Evolutionary conservation across 2,113 vertebrate species (phyloP).

Genomic region (Martes martes): DNA sequence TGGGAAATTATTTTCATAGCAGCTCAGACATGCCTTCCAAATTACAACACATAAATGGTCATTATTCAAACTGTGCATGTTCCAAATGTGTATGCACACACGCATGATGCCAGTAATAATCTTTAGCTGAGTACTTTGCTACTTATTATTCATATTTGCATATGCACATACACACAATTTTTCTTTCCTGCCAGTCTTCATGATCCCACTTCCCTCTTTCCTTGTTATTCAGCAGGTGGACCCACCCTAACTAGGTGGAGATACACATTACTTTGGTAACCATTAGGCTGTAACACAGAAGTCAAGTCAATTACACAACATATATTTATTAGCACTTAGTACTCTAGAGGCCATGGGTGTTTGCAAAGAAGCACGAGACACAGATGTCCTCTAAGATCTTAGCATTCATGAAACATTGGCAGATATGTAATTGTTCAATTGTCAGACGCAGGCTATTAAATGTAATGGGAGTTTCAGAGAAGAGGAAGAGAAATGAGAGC

Average conservation of each 20-base stretch:
- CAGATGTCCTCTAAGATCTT: not conserved
- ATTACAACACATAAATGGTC: not conserved
- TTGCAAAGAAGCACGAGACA: slow-evolving; percentile 12
- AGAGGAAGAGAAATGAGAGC: not conserved
- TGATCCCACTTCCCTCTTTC: not conserved
- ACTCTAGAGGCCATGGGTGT: not conserved
- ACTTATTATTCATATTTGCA: not conserved
- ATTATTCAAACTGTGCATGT: not conserved
- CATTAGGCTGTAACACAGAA: not conserved
- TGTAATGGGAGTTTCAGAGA: slow-evolving; percentile 17
- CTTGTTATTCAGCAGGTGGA: not conserved
- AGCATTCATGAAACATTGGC: not conserved
- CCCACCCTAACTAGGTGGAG: not conserved
- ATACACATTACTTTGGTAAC: not conserved
- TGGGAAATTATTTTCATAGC: not conserved
- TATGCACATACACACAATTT: not conserved
- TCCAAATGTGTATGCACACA: not conserved
- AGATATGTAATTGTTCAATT: slow-evolving; percentile 29
- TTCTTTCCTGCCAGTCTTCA: not conserved
- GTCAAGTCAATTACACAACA: not conserved
- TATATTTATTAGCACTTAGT: not conserved
- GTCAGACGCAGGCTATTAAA: not conserved
- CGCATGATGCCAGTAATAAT: not conserved
- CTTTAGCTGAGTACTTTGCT: not conserved
- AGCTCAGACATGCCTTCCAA: not conserved